Percentiles rank a stretch among this genome's conserved stretches.
Conservation (phyloP, 2,113 vertebrate species). For the Emydura subglobosa region DNA sequence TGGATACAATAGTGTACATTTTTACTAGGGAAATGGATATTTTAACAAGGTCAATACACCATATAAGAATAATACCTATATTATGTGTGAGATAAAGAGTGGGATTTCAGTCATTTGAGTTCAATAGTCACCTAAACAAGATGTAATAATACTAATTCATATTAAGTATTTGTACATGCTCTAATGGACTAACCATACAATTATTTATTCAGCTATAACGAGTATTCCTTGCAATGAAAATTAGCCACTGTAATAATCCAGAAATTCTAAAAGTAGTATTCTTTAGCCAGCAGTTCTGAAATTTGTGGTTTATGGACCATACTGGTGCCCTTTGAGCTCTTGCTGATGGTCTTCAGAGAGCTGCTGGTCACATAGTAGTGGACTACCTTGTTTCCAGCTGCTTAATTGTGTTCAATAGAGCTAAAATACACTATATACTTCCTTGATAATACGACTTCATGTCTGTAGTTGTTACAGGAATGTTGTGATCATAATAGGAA, state of each 20-base stretch:
- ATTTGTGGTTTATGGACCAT: background rate
- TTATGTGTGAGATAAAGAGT: background rate
- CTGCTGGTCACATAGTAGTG: background rate
- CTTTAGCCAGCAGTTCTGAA: background rate
- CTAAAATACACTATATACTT: fast-evolving
- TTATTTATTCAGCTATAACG: slow-evolving; percentile 40
- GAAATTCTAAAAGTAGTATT: background rate
- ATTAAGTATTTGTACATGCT: background rate
- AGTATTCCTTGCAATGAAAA: slow-evolving; percentile 19
- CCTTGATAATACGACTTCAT: background rate
- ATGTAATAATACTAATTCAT: background rate
- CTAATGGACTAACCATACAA: background rate
- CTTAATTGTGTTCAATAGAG: background rate
- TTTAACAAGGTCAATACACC: background rate
- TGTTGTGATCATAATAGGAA: background rate
- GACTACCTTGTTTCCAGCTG: background rate
- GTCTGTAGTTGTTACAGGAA: background rate
- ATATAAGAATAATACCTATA: background rate
- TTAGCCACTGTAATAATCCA: background rate
- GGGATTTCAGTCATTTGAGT: background rate
- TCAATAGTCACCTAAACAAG: background rate
- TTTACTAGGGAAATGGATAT: background rate
- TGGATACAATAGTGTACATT: background rate
- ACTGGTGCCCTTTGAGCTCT: background rate
- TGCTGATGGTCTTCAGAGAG: background rate